A percentile compares a stretch with the other conserved stretches of the same genome.
Evolutionary conservation across 2,113 vertebrate genomes (phyloP).

Genomic region (Hippoglossus stenolepis): DNA sequence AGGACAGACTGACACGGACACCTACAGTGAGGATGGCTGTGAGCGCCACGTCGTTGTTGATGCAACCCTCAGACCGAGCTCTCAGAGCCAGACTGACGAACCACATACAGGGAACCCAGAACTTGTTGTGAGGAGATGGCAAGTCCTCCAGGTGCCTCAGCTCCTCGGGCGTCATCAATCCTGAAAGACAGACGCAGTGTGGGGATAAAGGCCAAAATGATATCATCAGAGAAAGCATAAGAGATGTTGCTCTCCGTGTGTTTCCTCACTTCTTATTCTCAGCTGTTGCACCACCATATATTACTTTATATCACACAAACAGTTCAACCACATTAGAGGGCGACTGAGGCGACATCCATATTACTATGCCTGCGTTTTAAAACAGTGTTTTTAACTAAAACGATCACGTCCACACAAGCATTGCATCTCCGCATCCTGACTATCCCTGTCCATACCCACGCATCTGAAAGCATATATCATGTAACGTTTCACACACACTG

Average conservation of each 20-base stretch:
- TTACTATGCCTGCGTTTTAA: too few relatives aligned
- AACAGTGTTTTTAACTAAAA: too few relatives aligned
- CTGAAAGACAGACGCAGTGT: constrained; percentile 66
- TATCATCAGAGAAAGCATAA: neutral
- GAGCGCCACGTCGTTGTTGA: constrained; percentile 91
- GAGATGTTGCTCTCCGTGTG: neutral
- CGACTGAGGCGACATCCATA: too few relatives aligned
- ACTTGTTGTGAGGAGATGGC: constrained; percentile 93
- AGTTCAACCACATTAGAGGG: too few relatives aligned
- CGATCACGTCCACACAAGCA: too few relatives aligned
- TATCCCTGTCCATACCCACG: too few relatives aligned
- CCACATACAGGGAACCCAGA: constrained; percentile 98
- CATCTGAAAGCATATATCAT: too few relatives aligned
- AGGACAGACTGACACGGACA: constrained; percentile 8
- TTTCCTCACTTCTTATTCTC: too few relatives aligned
- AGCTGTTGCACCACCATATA: too few relatives aligned
- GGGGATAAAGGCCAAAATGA: neutral
- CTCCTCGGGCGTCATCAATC: constrained; percentile 93
- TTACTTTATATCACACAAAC: too few relatives aligned
- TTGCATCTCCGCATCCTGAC: too few relatives aligned
- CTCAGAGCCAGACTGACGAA: constrained; percentile 92
- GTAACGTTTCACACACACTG: too few relatives aligned
- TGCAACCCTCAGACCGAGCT: constrained; percentile 89
- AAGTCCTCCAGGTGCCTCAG: constrained; percentile 88
- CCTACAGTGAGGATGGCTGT: constrained; percentile 92